Conservation (phyloP, 1,140 invertebrate species). For the Bombus impatiens region DNA sequence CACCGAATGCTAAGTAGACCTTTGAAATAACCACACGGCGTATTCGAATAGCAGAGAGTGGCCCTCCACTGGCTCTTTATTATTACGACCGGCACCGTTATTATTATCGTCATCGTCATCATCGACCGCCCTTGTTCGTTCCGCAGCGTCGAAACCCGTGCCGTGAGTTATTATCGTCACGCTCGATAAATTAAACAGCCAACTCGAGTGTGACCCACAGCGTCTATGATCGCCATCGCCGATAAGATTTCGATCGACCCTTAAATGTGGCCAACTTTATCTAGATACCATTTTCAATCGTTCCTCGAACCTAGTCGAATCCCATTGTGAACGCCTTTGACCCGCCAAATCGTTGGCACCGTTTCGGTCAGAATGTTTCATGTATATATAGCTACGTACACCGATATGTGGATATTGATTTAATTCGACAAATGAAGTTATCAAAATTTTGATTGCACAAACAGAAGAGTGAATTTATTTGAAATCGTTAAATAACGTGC, state of each 20-base stretch:
- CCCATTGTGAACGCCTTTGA: neutral
- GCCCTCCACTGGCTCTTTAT: slow-evolving; percentile 36
- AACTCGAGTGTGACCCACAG: slow-evolving; percentile 53
- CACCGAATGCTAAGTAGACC: slow-evolving; percentile 82
- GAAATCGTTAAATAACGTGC: neutral
- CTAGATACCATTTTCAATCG: slow-evolving; percentile 22
- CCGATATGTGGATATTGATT: neutral
- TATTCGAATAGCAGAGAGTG: slow-evolving; percentile 61
- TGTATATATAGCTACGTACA: neutral
- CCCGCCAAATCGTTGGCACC: neutral
- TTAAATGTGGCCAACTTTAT: slow-evolving; percentile 51
- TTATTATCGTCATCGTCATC: slow-evolving; percentile 52
- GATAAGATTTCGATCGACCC: slow-evolving; percentile 66
- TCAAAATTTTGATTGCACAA: neutral
- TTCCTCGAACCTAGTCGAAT: neutral
- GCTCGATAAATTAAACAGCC: slow-evolving; percentile 62
- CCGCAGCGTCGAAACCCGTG: neutral
- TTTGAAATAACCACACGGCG: slow-evolving; percentile 75
- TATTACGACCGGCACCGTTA: slow-evolving; percentile 52
- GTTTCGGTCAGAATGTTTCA: neutral
- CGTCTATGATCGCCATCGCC: slow-evolving; percentile 45
- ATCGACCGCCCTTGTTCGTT: neutral
- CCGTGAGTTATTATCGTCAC: slow-evolving; percentile 48
- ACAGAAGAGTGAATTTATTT: neutral
- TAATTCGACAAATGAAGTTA: neutral